Base-by-base conservation (phyloP, 2,113 vertebrate genomes). In the Chauna torquata region DNA sequence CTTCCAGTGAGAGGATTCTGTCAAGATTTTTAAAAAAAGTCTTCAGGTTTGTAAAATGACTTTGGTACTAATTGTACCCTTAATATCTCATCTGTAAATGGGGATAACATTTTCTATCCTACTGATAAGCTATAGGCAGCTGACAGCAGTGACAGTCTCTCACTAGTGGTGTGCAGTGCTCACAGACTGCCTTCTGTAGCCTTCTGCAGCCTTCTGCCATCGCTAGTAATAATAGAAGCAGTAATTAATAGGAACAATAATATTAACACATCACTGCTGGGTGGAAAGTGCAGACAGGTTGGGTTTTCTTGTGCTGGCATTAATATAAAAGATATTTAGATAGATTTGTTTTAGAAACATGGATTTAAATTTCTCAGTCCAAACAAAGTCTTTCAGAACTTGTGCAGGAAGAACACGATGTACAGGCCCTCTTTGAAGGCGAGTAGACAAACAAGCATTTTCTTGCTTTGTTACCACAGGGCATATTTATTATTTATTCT, bases 401-500 rank as follows among this genome's bases (percentile, higher is more conserved):
- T 79, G 25, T 57, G 27, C 2, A 2, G 27, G 49, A 58, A 81
- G 94, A 94, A 90, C 88, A 91, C 2, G 4, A 70, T 70, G 78
- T 91, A 74, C 74, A 3, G 32, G 42, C 30, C 57, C 28, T 8
- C 70, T 91, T 66, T 58, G 42, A 80, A 93, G 93, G 38, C 52
- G 72, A 76, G 79, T 81, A 84, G 83, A 59, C 19, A 91, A 93
- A 79, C 49, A 62, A 76, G 75, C 61, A 80, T 68, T 30, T 54
- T 86, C 91, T 91, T 87, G 82, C 88, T 95, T 49, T 69, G 70
- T 66, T 91, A 86, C 94, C 78, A 92, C 70, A 55, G 88, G 79
- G 71, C 34, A 32, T 93, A 95, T 97, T 88, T 95, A 96, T 96
- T 95, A 94, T 96, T 97, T 96, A 97, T 93, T 85, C 47, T 76